Percentiles rank a stretch among this genome's conserved stretches.
Conservation (phyloP, 1,140 invertebrate genomes). For the Zaprionus capensis region DNA sequence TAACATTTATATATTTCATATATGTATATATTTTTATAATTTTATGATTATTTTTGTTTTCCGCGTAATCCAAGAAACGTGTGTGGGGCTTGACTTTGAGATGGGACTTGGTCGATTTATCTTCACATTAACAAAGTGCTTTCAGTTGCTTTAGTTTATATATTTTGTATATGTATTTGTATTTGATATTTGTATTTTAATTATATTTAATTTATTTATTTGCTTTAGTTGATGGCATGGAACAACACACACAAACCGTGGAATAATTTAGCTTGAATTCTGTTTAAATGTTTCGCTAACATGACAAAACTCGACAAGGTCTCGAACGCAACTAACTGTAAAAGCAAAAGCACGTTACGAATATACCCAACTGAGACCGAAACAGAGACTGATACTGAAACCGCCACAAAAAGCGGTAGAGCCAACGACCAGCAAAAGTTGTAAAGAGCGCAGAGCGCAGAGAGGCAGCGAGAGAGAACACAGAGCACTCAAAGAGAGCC, state of each 20-base stretch:
- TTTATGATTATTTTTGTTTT: slow-evolving; percentile 38
- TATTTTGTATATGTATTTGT: slow-evolving; percentile 16
- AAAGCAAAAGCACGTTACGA: slow-evolving; percentile 83
- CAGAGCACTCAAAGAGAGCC: slow-evolving; percentile 3
- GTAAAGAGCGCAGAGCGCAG: slow-evolving; percentile 14
- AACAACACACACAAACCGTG: slow-evolving; percentile 30
- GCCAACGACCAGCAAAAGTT: slow-evolving; percentile 35
- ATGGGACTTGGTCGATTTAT: slow-evolving; percentile 67
- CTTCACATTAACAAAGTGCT: slow-evolving; percentile 71
- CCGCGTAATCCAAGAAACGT: slow-evolving; percentile 76
- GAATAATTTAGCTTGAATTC: slow-evolving; percentile 22
- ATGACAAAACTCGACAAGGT: slow-evolving; percentile 84
- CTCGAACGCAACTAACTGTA: slow-evolving; percentile 84
- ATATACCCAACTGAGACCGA: slow-evolving; percentile 74
- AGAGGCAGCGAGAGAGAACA: slow-evolving; percentile 19
- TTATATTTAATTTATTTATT: slow-evolving; percentile 28
- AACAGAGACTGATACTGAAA: slow-evolving; percentile 35
- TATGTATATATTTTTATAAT: slow-evolving; percentile 21
- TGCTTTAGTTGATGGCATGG: slow-evolving; percentile 12
- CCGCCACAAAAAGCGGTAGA: slow-evolving; percentile 44
- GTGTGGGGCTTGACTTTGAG: slow-evolving; percentile 34
- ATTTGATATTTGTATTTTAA: slow-evolving; percentile 26
- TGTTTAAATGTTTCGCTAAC: slow-evolving; percentile 69
- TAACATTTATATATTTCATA: slow-evolving; percentile 42
- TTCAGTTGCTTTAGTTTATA: slow-evolving; percentile 23